Evolutionary conservation across 2,888 invertebrate species (phyloP).

Genomic region (Trissolcus japonicus): DNA sequence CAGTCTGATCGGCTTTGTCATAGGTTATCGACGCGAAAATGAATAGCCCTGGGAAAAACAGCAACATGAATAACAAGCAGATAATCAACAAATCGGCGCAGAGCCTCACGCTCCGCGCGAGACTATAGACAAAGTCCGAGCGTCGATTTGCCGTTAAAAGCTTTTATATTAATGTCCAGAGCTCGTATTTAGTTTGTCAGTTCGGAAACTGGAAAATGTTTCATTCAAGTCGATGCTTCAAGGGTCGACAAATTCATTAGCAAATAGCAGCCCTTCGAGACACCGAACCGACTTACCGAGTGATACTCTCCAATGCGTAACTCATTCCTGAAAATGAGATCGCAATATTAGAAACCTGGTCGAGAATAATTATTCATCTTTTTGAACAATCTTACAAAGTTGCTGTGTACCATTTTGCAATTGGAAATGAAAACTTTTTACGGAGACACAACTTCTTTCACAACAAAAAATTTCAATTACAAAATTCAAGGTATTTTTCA

Average conservation of each 20-base stretch:
- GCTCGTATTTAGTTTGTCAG: slow-evolving; percentile 51
- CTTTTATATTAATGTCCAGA: slow-evolving; percentile 57
- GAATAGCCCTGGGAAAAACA: slow-evolving; percentile 39
- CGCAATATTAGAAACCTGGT: slow-evolving; percentile 29
- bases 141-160: slow-evolving; percentile 66
- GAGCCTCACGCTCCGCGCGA: slow-evolving; percentile 22
- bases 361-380: no score
- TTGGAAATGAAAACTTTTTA: no score
- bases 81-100: slow-evolving; percentile 48
- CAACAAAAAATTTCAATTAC: no score
- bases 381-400: background rate
- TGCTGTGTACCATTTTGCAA: no score
- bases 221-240: slow-evolving; percentile 39
- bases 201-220: slow-evolving; percentile 47
- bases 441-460: no score
- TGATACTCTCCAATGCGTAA: slow-evolving; percentile 53
- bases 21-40: slow-evolving; percentile 41
- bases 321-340: slow-evolving; percentile 42
- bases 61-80: slow-evolving; percentile 37
- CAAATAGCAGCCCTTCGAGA: slow-evolving; percentile 49
- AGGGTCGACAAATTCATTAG: slow-evolving; percentile 56
- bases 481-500: no score
- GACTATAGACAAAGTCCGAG: slow-evolving; percentile 53
- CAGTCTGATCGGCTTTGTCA: slow-evolving; percentile 26
- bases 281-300: slow-evolving; percentile 41